Conservation (phyloP, 1,140 invertebrate genomes). For the Asobara japonica region DNA sequence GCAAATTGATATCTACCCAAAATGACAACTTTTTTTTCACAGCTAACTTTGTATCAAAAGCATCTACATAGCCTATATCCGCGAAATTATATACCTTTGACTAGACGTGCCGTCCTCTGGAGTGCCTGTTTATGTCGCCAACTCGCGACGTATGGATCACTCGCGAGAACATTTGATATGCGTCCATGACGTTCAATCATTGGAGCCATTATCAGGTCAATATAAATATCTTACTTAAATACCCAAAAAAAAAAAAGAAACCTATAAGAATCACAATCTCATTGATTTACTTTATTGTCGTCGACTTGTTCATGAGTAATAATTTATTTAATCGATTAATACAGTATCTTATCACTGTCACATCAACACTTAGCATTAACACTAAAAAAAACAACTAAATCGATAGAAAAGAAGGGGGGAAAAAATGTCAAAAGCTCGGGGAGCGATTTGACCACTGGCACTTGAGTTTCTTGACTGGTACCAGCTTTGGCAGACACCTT, state of each 20-base stretch:
- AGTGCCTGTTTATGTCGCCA: conserved; percentile 41
- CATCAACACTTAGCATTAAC: neutral
- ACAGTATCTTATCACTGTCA: neutral
- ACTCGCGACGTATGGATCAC: conserved; percentile 41
- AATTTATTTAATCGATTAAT: neutral
- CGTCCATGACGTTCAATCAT: conserved; percentile 41
- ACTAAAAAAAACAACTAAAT: neutral
- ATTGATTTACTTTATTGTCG: neutral
- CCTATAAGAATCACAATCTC: neutral
- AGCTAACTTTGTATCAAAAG: no score
- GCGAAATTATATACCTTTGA: conserved; percentile 31
- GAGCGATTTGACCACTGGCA: conserved; percentile 21
- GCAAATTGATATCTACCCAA: no score
- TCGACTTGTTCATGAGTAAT: neutral
- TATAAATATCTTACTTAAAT: neutral
- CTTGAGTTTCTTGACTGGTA: conserved; percentile 38
- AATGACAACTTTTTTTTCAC: no score
- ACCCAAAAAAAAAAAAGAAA: neutral
- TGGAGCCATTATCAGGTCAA: conserved; percentile 40
- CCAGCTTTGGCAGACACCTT: neutral
- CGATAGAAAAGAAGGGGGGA: neutral
- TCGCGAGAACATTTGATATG: conserved; percentile 17
- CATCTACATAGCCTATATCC: no score
- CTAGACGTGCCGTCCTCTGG: conserved; percentile 25
- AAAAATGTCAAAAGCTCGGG: neutral